Evolutionary conservation across 2,888 invertebrate species (phyloP), one percentile per base, ranked within the genome.

Genomic region (Melieria crassipennis): DNA sequence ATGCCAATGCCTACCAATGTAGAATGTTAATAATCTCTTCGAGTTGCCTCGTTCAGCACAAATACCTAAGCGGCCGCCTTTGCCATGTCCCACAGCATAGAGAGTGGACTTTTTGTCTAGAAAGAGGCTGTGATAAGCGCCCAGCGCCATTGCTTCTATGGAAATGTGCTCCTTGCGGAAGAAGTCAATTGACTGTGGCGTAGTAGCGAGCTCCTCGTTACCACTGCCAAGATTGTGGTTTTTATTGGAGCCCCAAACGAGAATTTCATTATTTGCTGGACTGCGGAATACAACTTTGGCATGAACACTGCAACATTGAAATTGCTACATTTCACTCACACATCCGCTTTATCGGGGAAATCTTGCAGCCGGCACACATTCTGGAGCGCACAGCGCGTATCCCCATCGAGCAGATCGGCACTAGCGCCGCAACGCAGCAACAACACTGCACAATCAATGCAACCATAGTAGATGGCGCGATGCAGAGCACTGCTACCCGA

Each of bases 201-300:
- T 78, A 66, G 87, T 86, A 60, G 90, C 87, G 10, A 89, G 89
- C 79, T 92, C 90, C 78, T 92, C 91, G 62, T 91, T 89, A 67
- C 91, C 91, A 45, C 92, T 91, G 1, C 96, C 96, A 7, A 96
- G 88, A 4, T 93, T 94, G 83, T 93, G 94, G 86, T 96, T 96
- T 56, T 91, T 90, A 86, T 97, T 96, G 52, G 90, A 91, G 9
- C 96, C 96, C 95, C 95, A 96, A 0, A 92, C 92, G 77, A 93
- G 93, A 0, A 92, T 90, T 80, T 95, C 93, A 74, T 81, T 84
- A 47, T 80, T 80, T 61, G 76, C 58, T 4, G 82, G 80, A 0
- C 86, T 85, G 30, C 4, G 45, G 10, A 13, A 58, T 5, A 30
- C 7, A 58, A 58, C 13, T 58, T 16, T 60, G 16, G 10, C 46